Percentiles rank a stretch among this genome's conserved stretches.
phyloP scores from a whole-genome alignment of 1,140 invertebrate species.

The Tribolium madens region DNA sequence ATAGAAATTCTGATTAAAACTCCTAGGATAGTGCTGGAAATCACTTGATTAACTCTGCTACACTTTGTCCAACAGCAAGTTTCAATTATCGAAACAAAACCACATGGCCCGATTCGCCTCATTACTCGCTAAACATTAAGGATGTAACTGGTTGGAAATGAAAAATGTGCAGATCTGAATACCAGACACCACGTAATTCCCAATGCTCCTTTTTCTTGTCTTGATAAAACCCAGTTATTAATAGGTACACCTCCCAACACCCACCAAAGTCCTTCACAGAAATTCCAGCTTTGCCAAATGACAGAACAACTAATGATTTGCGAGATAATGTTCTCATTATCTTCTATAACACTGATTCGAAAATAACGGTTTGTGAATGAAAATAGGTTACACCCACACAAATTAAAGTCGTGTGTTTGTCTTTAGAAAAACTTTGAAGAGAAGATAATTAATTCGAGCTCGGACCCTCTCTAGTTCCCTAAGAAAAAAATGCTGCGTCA shows the following conservation, averaged over 20 bases:
- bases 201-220: slow-evolving; percentile 29
- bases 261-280: slow-evolving; percentile 8
- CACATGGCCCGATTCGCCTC: slow-evolving; percentile 25
- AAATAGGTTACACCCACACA: no score
- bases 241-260: slow-evolving; percentile 28
- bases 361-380: no score
- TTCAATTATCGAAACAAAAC: slow-evolving; percentile 24
- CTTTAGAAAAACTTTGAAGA: no score
- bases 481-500: neutral
- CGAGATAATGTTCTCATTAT: slow-evolving; percentile 21
- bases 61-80: neutral
- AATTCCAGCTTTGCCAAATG: slow-evolving; percentile 15
- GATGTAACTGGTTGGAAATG: slow-evolving; percentile 11
- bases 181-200: neutral
- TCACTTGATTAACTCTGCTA: neutral
- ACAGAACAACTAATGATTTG: slow-evolving; percentile 9
- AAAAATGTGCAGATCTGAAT: slow-evolving; percentile 5
- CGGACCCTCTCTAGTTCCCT: no score
- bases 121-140: slow-evolving; percentile 20
- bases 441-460: no score
- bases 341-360: neutral
- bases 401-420: no score
- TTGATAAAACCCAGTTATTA: slow-evolving; percentile 22
- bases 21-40: no score
- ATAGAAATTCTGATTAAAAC: slow-evolving; percentile 11